phyloP scores from a whole-genome alignment of 2,888 invertebrate species.

The Proisotoma minuta region DNA sequence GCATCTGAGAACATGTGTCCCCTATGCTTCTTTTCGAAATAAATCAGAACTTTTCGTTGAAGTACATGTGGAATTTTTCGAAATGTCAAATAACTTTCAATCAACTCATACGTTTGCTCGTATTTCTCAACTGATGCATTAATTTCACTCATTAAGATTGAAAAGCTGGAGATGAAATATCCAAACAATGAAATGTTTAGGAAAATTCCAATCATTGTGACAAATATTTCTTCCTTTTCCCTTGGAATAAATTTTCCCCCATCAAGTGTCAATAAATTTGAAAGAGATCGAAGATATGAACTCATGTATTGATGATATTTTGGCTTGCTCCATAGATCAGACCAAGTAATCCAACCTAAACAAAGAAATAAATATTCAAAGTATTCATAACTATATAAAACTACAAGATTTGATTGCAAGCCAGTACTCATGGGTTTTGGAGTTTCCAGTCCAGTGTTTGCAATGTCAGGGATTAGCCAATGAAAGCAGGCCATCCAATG shows the following conservation, averaged over 20 bases:
- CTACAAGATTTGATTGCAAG: too few species aligned
- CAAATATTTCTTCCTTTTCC: slow-evolving; percentile 30
- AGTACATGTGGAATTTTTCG: slow-evolving; percentile 34
- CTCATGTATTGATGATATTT: slow-evolving; percentile 23
- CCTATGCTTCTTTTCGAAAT: slow-evolving; percentile 27
- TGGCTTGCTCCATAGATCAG: slow-evolving; percentile 23
- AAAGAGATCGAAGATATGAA: slow-evolving; percentile 28
- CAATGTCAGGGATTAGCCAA: slow-evolving; percentile 22
- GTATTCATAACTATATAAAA: too few species aligned
- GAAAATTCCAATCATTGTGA: slow-evolving; percentile 23
- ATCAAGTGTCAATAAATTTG: slow-evolving; percentile 23
- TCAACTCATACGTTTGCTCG: slow-evolving; percentile 13
- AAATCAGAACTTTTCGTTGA: slow-evolving; percentile 26
- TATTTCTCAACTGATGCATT: neutral
- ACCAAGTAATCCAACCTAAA: slow-evolving; percentile 32
- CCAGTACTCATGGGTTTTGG: slow-evolving; percentile 8
- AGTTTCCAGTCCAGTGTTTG: neutral
- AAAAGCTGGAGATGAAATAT: slow-evolving; percentile 24
- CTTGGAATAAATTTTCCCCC: slow-evolving; percentile 16
- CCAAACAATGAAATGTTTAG: slow-evolving; percentile 19
- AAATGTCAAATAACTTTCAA: slow-evolving; percentile 36
- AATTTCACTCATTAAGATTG: slow-evolving; percentile 21
- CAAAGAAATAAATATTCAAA: neutral
- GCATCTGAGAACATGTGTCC: slow-evolving; percentile 27
- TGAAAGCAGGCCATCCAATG: slow-evolving; percentile 30